Conservation (phyloP, 1,140 invertebrate genomes). For the Dendrolimus kikuchii region DNA sequence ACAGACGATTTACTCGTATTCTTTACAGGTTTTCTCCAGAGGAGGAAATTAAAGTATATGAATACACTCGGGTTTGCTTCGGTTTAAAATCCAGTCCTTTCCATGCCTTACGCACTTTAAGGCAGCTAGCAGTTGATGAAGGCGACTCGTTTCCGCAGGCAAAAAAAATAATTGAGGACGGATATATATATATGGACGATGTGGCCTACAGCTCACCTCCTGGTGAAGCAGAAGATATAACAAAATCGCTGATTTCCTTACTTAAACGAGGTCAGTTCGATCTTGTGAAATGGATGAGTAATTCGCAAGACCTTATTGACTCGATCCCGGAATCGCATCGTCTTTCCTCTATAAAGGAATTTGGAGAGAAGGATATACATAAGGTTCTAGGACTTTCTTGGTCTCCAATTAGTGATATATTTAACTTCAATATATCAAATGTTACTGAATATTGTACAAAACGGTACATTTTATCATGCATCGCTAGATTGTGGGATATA, state of each 20-base stretch:
- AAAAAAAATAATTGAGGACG: background rate
- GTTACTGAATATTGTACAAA: too few relatives aligned
- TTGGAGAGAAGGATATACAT: too few relatives aligned
- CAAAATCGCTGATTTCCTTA: conserved; percentile 10
- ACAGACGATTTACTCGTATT: conserved; percentile 5
- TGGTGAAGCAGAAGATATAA: background rate
- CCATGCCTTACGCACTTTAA: conserved; percentile 29
- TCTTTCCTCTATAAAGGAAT: too few relatives aligned
- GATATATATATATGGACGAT: conserved; percentile 16
- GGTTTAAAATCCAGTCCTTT: conserved; percentile 37
- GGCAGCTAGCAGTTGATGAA: conserved; percentile 20
- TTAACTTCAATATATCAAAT: too few relatives aligned
- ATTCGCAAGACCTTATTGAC: conserved; percentile 13
- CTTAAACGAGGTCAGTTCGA: conserved; percentile 19
- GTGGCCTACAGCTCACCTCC: background rate
- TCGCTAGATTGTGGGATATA: too few relatives aligned
- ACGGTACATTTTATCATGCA: too few relatives aligned
- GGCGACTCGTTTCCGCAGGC: conserved; percentile 3
- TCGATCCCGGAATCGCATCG: conserved; percentile 10
- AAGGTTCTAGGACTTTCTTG: too few relatives aligned
- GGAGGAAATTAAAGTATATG: conserved; percentile 18
- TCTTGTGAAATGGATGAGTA: conserved; percentile 20
- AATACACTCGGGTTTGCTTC: conserved; percentile 41
- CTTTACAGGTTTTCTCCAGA: conserved; percentile 24
- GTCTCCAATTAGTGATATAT: too few relatives aligned